These are phyloP conservation scores for Fregata magnificens DNA, from an alignment of 2,113 vertebrate species.

Conservation along the genomic window DNA sequence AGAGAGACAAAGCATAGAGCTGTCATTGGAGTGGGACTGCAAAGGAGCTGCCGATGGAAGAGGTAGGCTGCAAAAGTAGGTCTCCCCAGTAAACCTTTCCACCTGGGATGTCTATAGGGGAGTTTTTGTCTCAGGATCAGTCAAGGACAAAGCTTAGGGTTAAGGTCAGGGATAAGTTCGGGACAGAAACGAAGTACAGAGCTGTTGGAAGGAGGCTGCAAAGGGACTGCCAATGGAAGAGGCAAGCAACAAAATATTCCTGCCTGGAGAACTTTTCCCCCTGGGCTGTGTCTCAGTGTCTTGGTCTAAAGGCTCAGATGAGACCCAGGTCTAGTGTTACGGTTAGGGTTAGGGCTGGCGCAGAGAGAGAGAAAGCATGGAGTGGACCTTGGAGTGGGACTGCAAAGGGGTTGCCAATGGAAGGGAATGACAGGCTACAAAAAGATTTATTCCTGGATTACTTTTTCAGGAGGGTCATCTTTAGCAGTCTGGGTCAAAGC, in stretches of 20 bases:
- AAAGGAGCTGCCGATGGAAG: not conserved
- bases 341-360: not conserved
- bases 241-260: not conserved
- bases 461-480: not conserved
- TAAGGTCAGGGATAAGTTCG: not conserved
- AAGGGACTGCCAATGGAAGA: not conserved
- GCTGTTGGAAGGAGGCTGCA: not conserved
- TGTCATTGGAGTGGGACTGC: not conserved
- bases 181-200: not conserved
- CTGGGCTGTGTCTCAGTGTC: not conserved
- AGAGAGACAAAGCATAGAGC: not conserved
- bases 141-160: not conserved
- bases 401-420: not conserved
- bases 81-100: not conserved
- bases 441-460: not conserved
- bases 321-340: not conserved
- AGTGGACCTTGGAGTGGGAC: not conserved
- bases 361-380: not conserved
- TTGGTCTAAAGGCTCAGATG: not conserved
- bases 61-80: not conserved
- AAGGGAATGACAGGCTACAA: not conserved
- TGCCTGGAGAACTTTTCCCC: not conserved
- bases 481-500: not conserved
- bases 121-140: not conserved
- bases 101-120: not conserved